Conservation (phyloP, 2,888 invertebrate species). For the Acholoe squamosa region DNA sequence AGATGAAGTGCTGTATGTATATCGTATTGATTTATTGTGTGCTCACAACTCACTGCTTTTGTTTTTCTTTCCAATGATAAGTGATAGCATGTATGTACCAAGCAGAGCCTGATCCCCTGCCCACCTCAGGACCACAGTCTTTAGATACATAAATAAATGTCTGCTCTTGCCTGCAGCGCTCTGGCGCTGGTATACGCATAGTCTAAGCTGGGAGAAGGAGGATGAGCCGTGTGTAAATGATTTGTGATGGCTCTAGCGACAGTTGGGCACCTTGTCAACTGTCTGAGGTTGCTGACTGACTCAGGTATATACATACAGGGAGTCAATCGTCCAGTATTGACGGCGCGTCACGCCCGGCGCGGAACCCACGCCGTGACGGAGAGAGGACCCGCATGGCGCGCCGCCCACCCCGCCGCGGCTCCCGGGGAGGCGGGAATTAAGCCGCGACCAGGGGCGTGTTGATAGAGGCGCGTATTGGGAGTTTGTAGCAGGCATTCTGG, state of each 20-base stretch:
- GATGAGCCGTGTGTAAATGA: neutral
- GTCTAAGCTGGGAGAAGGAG: neutral
- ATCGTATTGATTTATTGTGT: too few relatives aligned
- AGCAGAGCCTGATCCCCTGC: too few relatives aligned
- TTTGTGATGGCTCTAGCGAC: neutral
- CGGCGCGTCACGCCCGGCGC: conserved; percentile 27
- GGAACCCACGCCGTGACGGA: neutral
- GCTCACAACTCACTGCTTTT: too few relatives aligned
- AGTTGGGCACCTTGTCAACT: neutral
- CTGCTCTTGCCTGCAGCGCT: neutral
- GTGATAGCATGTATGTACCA: too few relatives aligned
- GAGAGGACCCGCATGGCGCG: conserved; percentile 40
- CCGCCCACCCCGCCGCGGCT: neutral
- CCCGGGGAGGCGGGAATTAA: conserved; percentile 10
- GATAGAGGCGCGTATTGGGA: neutral
- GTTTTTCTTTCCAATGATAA: too few relatives aligned
- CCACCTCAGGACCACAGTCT: too few relatives aligned
- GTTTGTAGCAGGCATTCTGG: neutral
- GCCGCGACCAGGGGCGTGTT: neutral
- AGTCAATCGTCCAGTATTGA: conserved; percentile 47
- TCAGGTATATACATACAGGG: neutral
- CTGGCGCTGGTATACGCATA: neutral
- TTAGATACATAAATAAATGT: too few relatives aligned
- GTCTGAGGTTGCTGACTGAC: conserved; percentile 17
- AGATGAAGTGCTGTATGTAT: too few relatives aligned